Base-by-base conservation (phyloP, 2,797 vertebrate species). In the Mus caroli region DNA sequence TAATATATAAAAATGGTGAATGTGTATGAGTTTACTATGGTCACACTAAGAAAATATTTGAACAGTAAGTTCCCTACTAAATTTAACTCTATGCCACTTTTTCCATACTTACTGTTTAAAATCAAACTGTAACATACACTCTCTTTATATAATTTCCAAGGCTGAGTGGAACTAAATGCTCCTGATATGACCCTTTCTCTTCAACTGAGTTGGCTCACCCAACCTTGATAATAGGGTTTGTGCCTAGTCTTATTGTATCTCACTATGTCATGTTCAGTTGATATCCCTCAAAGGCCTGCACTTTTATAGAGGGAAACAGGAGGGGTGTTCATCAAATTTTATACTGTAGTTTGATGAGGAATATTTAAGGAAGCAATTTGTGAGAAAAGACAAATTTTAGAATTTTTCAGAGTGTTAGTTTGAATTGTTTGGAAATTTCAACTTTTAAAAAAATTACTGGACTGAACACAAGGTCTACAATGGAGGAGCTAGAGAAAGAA, bases 41-140 rank as follows among this genome's bases (percentile, higher is more conserved):
- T 83, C 87, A 90, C 50, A 34, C 11, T 88, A 10, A 83, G 28
- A 80, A 9, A 80, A 6, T 77, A 93, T 64, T 89, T 46, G n/a
- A 95, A 93, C 20, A 58, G 13, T 89, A 86, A 90, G 83, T 92
- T 90, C 9, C 14, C 26, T 87, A 76, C 26, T 11, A 87, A 90
- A 91, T 84, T 22, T 92, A 73, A 80, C 87, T 83, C 1, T 20
- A 96, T 71, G 20, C 54, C 19, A 52, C 64, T 91, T 85, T 88
- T 83, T 54, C 12, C 28, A 50, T 64, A 1, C 88, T 93, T 3
- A 26, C 26, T 4, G 7, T 77, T 89, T 90, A 92, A 83, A 89
- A 60, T 80, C 91, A 85, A 75, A n/a, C 64, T 69, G 64, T 34
- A 69, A 34, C 34, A 69, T 17, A 17, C 0, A 46, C 13, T 77